Evolutionary conservation across 1,140 invertebrate genomes (phyloP).

Genomic region (Dendroctonus valens): DNA sequence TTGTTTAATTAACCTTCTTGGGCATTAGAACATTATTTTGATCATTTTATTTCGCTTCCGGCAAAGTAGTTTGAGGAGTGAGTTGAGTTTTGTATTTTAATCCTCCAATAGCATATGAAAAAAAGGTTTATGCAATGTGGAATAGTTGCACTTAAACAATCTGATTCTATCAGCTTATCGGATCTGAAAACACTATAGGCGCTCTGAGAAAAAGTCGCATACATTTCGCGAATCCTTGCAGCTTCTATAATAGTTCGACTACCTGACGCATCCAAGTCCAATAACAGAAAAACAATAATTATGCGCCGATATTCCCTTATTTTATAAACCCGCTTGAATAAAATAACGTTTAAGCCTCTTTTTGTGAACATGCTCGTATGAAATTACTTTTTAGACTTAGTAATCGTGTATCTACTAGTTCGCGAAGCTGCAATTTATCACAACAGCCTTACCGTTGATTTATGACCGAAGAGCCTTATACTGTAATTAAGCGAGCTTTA

Average conservation of each 20-base stretch:
- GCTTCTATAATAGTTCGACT: not conserved
- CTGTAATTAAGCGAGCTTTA: slow-evolving; percentile 18
- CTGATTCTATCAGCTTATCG: too few species aligned
- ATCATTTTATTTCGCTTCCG: too few species aligned
- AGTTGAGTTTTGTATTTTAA: too few species aligned
- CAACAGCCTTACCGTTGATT: slow-evolving; percentile 20
- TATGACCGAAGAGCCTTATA: slow-evolving; percentile 9
- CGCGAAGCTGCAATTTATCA: slow-evolving; percentile 26
- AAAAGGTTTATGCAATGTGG: too few species aligned
- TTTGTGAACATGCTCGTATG: slow-evolving; percentile 5
- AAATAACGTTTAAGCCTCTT: slow-evolving; percentile 5
- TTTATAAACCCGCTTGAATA: slow-evolving; percentile 18
- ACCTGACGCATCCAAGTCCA: not conserved
- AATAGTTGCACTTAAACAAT: too few species aligned
- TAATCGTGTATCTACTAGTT: slow-evolving; percentile 24
- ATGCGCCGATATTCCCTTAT: slow-evolving; percentile 12
- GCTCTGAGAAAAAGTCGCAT: too few species aligned
- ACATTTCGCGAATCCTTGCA: too few species aligned
- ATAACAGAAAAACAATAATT: slow-evolving; percentile 10
- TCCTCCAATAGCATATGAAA: too few species aligned
- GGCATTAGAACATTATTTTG: too few species aligned
- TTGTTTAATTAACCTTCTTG: too few species aligned
- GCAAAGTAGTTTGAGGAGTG: too few species aligned
- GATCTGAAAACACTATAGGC: too few species aligned
- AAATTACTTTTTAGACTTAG: slow-evolving; percentile 15